A percentile compares a stretch with the other conserved stretches of the same genome.
phyloP scores from a whole-genome alignment of 2,888 invertebrate genomes.

The Lasioglossum villosulum region DNA sequence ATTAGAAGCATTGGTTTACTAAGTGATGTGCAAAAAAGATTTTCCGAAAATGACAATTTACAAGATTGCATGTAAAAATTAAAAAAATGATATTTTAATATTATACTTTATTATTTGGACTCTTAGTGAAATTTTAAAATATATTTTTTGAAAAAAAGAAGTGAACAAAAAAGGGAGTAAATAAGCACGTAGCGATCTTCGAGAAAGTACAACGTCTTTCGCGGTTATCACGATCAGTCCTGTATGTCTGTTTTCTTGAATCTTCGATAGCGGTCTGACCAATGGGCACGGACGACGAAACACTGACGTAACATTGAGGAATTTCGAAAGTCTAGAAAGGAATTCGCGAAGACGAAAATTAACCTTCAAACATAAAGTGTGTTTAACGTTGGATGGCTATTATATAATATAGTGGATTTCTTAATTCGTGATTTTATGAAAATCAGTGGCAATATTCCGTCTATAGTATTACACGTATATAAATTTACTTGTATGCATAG shows the following conservation, averaged over 20 bases:
- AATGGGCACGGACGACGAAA: constrained; percentile 28
- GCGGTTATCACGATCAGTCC: not conserved
- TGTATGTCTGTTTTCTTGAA: constrained; percentile 28
- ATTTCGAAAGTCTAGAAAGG: constrained; percentile 68
- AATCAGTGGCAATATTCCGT: not conserved
- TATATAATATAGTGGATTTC: constrained; percentile 35
- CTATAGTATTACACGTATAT: not conserved
- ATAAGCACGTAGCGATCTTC: not conserved
- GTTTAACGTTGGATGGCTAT: constrained; percentile 48
- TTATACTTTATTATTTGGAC: no score
- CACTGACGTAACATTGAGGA: constrained; percentile 59
- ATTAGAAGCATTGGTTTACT: no score
- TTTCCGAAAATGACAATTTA: no score
- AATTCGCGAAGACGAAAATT: constrained; percentile 59
- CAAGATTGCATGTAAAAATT: no score
- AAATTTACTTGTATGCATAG: not conserved
- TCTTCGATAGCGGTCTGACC: constrained; percentile 36
- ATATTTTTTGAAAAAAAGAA: no score
- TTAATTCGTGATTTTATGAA: constrained; percentile 28
- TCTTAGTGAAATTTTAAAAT: no score
- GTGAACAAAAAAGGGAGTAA: no score
- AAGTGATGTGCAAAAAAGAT: no score
- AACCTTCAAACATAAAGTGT: constrained; percentile 57
- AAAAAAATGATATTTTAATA: no score
- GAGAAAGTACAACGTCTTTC: not conserved